Evolutionary conservation across 53 echinoderm and acorn worm genomes (phyloP).

Genomic region (Henricia sp.): DNA sequence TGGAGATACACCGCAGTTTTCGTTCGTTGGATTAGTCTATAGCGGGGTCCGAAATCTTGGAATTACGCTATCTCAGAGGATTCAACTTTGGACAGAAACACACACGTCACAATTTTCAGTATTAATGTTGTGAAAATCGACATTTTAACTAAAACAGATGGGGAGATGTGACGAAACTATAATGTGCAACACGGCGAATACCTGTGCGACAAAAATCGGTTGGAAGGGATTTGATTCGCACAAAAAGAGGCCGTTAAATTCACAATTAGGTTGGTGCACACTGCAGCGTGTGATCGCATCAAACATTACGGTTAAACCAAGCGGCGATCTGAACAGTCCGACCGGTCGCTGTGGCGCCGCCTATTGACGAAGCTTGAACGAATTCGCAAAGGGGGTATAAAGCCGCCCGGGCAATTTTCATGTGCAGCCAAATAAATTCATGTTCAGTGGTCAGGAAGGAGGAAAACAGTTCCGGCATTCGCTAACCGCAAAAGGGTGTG

Average conservation of each 20-base stretch:
- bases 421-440: constrained; percentile 28
- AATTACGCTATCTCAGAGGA: too few species aligned
- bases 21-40: too few species aligned
- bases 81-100: too few species aligned
- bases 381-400: neutral
- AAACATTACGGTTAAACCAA: constrained; percentile 25
- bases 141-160: too few species aligned
- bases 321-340: constrained; percentile 27
- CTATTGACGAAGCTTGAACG: neutral
- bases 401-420: constrained; percentile 16
- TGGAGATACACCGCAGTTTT: too few species aligned
- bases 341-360: neutral
- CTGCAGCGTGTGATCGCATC: constrained; percentile 43
- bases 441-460: neutral
- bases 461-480: neutral
- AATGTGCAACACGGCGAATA: neutral
- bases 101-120: too few species aligned
- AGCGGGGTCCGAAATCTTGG: too few species aligned
- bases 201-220: neutral
- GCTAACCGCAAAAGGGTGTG: too few species aligned
- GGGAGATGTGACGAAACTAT: too few species aligned
- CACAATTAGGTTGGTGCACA: constrained; percentile 9
- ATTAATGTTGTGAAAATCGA: too few species aligned
- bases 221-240: neutral
- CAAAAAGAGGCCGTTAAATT: constrained; percentile 14